Evolutionary conservation across 2,797 vertebrate genomes (phyloP).

Genomic region (Loriculus beryllinus): DNA sequence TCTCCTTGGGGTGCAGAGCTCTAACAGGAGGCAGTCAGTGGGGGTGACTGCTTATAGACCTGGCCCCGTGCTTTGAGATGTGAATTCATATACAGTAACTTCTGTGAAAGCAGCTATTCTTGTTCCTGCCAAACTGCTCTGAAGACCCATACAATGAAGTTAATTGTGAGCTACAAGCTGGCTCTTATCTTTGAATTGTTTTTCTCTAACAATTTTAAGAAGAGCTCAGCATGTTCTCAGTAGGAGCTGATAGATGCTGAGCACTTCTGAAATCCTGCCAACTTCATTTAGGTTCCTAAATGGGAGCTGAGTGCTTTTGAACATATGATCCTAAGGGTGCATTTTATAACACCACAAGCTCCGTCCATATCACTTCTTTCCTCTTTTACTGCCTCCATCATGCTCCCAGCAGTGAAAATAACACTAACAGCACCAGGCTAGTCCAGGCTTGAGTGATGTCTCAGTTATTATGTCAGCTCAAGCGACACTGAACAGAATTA

Average conservation of each 20-base stretch:
- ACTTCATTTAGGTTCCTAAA: conserved; percentile 41
- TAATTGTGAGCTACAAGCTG: conserved; percentile 49
- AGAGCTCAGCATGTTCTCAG: conserved; percentile 60
- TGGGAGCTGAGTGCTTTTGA: conserved; percentile 24
- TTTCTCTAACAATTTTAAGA: conserved; percentile 50
- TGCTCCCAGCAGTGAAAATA: not conserved
- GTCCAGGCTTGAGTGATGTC: conserved; percentile 10
- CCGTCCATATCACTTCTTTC: not conserved
- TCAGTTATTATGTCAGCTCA: not conserved
- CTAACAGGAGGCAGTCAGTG: not conserved
- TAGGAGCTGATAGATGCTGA: conserved; percentile 61
- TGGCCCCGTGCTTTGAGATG: not conserved
- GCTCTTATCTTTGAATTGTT: conserved; percentile 60
- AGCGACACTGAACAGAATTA: not conserved
- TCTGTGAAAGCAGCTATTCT: conserved; percentile 44
- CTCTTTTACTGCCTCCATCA: not conserved
- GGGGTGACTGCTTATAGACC: not conserved
- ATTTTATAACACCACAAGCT: not conserved
- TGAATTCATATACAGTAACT: not conserved
- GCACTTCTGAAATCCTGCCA: conserved; percentile 63
- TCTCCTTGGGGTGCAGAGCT: not conserved
- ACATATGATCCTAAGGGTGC: conserved; percentile 25
- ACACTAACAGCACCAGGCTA: not conserved
- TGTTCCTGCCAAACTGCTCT: conserved; percentile 4
- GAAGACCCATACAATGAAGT: conserved; percentile 35